These are phyloP conservation scores for Harpalus rubripes DNA, from an alignment of 2,888 invertebrate genomes.

Conservation along the genomic window DNA sequence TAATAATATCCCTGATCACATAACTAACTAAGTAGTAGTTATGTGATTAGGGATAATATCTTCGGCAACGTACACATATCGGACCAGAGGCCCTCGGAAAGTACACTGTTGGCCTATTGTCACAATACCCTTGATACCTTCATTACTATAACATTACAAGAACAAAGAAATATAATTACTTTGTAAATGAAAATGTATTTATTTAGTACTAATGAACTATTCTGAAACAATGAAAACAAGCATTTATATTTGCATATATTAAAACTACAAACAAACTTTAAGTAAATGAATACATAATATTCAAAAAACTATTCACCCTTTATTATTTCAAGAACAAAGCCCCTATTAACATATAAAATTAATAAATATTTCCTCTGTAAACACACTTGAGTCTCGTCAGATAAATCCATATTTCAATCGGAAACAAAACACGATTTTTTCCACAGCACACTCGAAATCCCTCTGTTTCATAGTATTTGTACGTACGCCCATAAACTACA, in stretches of 20 bases:
- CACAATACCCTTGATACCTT: too few relatives aligned
- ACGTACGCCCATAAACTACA: constrained; percentile 65
- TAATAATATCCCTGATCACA: too few relatives aligned
- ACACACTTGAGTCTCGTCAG: constrained; percentile 29
- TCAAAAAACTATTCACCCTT: background rate
- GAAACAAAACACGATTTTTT: constrained; percentile 60
- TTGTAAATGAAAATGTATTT: background rate
- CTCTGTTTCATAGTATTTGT: constrained; percentile 61
- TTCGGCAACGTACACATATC: too few relatives aligned
- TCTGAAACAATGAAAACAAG: background rate
- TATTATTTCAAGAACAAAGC: constrained; percentile 17
- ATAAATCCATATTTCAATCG: constrained; percentile 56
- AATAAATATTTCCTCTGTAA: constrained; percentile 39
- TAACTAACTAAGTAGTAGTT: too few relatives aligned
- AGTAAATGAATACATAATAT: background rate
- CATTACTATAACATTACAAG: too few relatives aligned
- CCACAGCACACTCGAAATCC: constrained; percentile 57
- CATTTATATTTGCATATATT: background rate
- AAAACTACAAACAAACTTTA: background rate
- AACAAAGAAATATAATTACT: background rate
- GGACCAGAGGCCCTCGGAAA: too few relatives aligned
- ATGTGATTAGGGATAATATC: too few relatives aligned
- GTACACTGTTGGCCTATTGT: too few relatives aligned
- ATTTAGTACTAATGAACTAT: background rate
- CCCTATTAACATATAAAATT: constrained; percentile 34